A percentile compares a stretch with the other conserved stretches of the same genome.
Conservation (phyloP, 2,888 invertebrate genomes). For the Euphydryas editha region DNA sequence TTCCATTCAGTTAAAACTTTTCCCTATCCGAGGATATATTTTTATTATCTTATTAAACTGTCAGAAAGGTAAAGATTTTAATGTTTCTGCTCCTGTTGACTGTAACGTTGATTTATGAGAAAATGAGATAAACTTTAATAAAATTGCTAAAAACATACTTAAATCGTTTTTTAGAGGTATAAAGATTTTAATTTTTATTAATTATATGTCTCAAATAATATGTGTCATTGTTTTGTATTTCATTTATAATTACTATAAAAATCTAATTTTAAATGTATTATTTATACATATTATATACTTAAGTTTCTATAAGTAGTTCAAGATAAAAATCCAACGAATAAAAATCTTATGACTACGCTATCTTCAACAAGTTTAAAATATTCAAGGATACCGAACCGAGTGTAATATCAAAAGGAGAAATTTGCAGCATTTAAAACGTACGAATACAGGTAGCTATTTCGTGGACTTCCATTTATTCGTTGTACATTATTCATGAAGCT, state of each 20-base stretch:
- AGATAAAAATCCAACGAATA: conserved; percentile 23
- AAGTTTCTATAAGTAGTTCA: conserved; percentile 1
- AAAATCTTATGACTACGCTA: conserved; percentile 21
- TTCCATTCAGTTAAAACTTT: conserved; percentile 52
- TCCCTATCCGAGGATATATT: conserved; percentile 65
- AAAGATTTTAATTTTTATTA: background rate
- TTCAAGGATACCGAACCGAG: conserved; percentile 33
- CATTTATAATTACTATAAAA: too few species aligned
- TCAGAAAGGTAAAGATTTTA: conserved; percentile 79
- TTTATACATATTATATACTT: background rate
- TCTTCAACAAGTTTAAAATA: conserved; percentile 30
- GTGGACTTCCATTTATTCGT: conserved; percentile 70
- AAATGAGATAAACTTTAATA: conserved; percentile 11
- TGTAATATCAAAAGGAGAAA: conserved; percentile 64
- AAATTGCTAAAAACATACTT: background rate
- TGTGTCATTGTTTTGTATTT: too few species aligned
- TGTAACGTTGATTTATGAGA: conserved; percentile 39
- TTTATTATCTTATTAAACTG: conserved; percentile 82
- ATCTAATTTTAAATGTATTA: too few species aligned
- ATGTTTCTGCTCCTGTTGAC: conserved; percentile 57
- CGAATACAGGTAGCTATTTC: conserved; percentile 70
- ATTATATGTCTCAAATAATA: too few species aligned
- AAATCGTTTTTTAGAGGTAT: background rate
- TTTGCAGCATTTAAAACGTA: conserved; percentile 68
- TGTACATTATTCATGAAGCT: conserved; percentile 78